phyloP scores from a whole-genome alignment of 2,888 invertebrate species.

The Morpho deidamia region DNA sequence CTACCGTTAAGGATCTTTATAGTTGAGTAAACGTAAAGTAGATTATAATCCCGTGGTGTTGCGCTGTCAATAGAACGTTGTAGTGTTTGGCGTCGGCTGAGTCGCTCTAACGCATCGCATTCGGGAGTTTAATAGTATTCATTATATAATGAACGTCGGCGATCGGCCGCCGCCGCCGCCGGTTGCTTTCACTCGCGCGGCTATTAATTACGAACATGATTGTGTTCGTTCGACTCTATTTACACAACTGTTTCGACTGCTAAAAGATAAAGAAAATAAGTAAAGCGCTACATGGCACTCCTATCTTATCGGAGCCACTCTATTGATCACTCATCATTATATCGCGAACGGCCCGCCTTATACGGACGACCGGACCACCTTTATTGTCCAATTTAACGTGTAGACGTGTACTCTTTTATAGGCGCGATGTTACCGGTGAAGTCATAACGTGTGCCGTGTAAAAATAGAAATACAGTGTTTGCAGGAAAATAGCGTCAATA shows the following conservation, averaged over 20 bases:
- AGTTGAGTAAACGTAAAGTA: slow-evolving; percentile 18
- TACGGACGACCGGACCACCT: slow-evolving; percentile 68
- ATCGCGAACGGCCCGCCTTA: slow-evolving; percentile 70
- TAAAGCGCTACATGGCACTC: slow-evolving; percentile 54
- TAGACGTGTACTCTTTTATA: slow-evolving; percentile 59
- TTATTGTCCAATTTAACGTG: slow-evolving; percentile 70
- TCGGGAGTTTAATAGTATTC: slow-evolving; percentile 67
- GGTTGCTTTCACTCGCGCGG: slow-evolving; percentile 69
- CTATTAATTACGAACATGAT: slow-evolving; percentile 68
- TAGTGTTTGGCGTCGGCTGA: slow-evolving; percentile 43
- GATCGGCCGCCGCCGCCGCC: slow-evolving; percentile 49
- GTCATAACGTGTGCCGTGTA: slow-evolving; percentile 71
- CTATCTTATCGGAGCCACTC: slow-evolving; percentile 72
- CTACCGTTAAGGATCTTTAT: slow-evolving; percentile 13
- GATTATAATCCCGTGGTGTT: slow-evolving; percentile 11
- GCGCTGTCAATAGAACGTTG: slow-evolving; percentile 18
- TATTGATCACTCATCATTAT: slow-evolving; percentile 72
- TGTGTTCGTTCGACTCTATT: slow-evolving; percentile 67
- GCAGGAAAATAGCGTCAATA: slow-evolving; percentile 74
- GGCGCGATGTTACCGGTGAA: slow-evolving; percentile 72
- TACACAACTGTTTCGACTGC: slow-evolving; percentile 72
- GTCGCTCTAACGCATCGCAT: slow-evolving; percentile 45
- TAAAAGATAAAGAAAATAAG: slow-evolving; percentile 72
- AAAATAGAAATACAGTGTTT: slow-evolving; percentile 72
- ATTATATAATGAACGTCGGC: slow-evolving; percentile 65